phyloP scores from a whole-genome alignment of 1,140 invertebrate genomes.

The Rhyacophila brunnea region DNA sequence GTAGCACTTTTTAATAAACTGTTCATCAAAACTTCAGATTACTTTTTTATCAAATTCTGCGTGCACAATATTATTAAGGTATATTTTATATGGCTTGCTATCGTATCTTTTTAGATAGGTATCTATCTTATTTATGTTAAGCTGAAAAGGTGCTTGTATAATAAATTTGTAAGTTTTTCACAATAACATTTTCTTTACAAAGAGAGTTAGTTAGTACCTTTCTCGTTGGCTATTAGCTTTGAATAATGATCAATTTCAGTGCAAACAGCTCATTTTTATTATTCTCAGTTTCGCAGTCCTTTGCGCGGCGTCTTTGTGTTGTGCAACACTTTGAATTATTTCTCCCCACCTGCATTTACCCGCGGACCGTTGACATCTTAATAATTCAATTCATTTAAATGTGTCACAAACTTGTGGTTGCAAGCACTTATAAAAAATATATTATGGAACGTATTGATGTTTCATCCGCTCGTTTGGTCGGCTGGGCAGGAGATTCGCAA shows the following conservation, averaged over 20 bases:
- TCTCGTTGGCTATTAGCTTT: constrained; percentile 27
- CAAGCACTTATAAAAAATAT: constrained; percentile 20
- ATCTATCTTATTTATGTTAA: no score
- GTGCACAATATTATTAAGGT: no score
- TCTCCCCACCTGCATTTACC: not conserved
- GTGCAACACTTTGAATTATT: constrained; percentile 14
- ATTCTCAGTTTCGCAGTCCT: constrained; percentile 33
- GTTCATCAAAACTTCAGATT: no score
- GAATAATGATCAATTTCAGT: constrained; percentile 27
- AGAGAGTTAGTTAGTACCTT: constrained; percentile 12
- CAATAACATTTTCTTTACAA: no score
- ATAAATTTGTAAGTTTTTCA: no score
- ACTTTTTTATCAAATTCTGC: no score
- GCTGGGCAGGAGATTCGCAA: constrained; percentile 8
- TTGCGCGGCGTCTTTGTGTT: constrained; percentile 25
- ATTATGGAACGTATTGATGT: constrained; percentile 6
- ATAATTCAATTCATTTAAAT: constrained; percentile 7
- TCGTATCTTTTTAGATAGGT: no score
- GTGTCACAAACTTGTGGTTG: constrained; percentile 16
- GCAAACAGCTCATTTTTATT: constrained; percentile 31
- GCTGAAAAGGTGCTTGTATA: no score
- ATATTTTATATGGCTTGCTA: no score
- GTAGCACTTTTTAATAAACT: no score
- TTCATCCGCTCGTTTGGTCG: constrained; percentile 8
- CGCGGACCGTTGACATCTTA: constrained; percentile 9